These are phyloP conservation scores for Nematopogon swammerdamellus DNA, from an alignment of 2,888 invertebrate genomes.

Conservation along the genomic window DNA sequence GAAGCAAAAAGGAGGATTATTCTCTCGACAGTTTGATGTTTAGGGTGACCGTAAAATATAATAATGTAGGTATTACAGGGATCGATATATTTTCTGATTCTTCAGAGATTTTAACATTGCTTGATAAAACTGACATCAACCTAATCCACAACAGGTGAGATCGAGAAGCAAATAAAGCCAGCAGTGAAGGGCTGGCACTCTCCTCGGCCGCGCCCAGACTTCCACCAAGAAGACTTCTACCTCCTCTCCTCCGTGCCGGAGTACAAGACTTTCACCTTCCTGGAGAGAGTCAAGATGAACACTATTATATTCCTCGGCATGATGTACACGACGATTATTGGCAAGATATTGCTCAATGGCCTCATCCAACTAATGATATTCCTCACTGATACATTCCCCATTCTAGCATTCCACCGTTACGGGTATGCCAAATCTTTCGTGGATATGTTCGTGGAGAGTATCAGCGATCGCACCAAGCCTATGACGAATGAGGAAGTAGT, in stretches of 20 bases:
- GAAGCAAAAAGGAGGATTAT: no score
- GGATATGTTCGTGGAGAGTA: conserved; percentile 49
- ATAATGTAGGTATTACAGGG: no score
- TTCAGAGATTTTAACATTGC: no score
- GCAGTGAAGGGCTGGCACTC: conserved; percentile 24
- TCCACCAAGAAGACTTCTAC: conserved; percentile 29
- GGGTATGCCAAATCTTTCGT: conserved; percentile 60
- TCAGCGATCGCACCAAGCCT: conserved; percentile 26
- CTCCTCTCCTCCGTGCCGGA: conserved; percentile 32
- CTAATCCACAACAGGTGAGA: no score
- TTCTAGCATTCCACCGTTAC: conserved; percentile 63
- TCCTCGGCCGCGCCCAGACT: conserved; percentile 15
- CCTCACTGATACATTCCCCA: conserved; percentile 65
- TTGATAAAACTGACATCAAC: no score
- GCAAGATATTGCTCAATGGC: conserved; percentile 60
- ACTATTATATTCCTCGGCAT: conserved; percentile 15
- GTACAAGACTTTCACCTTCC: conserved; percentile 33
- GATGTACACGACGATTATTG: conserved; percentile 42
- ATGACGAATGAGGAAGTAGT: conserved; percentile 26
- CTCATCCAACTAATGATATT: conserved; percentile 57
- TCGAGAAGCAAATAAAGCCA: conserved; percentile 21
- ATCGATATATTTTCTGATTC: no score
- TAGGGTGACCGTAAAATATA: no score
- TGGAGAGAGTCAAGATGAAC: conserved; percentile 26
- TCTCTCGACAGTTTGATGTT: no score